A percentile compares a stretch with the other conserved stretches of the same genome.
Conservation (phyloP, 2,797 vertebrate species). For the Emys orbicularis region DNA sequence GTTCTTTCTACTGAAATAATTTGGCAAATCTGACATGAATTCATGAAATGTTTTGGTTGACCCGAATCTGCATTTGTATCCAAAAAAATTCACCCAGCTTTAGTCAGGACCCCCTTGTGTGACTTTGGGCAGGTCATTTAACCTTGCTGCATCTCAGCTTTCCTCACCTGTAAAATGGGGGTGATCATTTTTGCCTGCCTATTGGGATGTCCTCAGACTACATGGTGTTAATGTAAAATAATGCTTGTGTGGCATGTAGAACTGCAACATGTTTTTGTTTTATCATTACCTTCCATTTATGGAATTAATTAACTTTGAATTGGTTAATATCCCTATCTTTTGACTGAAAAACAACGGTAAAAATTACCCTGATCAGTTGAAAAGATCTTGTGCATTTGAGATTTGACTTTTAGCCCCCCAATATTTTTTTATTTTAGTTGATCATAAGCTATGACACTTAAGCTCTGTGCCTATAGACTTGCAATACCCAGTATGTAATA, state of each 20-base stretch:
- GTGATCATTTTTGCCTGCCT: neutral
- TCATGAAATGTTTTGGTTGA: neutral
- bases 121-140: slow-evolving; percentile 5
- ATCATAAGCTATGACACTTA: neutral
- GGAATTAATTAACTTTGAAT: neutral
- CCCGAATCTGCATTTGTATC: neutral
- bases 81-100: no score
- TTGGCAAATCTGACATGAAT: neutral
- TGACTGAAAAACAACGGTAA: neutral
- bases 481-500: neutral
- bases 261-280: neutral
- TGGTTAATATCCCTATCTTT: neutral
- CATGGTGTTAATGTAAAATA: neutral
- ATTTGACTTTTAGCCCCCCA: neutral
- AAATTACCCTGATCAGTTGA: neutral
- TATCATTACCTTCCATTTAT: neutral
- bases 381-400: neutral
- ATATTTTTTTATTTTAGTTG: neutral
- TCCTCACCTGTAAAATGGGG: neutral
- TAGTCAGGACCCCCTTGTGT: neutral
- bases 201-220: neutral
- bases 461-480: neutral
- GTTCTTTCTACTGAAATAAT: neutral
- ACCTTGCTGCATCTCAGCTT: neutral
- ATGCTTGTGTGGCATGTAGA: neutral